Percentiles rank a stretch among this genome's conserved stretches.
Conservation (phyloP, 2,113 vertebrate species). For the Crypturellus undulatus region DNA sequence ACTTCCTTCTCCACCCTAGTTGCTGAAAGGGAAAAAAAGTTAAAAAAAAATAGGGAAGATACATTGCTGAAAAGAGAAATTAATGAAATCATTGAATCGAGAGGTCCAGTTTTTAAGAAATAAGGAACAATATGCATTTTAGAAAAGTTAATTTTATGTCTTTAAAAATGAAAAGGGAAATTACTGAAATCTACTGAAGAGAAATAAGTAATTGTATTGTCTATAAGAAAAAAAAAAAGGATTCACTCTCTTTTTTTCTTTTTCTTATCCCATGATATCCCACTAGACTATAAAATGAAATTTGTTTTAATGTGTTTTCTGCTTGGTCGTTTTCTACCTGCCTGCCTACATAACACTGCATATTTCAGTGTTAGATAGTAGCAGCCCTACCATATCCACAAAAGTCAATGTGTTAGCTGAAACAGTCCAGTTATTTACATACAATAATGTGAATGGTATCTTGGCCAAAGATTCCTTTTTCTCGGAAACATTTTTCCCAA, state of each 20-base stretch:
- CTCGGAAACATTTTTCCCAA: neutral
- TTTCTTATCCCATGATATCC: neutral
- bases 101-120: neutral
- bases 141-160: neutral
- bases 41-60: neutral
- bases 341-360: neutral
- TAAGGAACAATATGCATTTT: neutral
- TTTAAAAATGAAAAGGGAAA: neutral
- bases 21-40: neutral
- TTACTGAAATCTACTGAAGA: neutral
- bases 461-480: neutral
- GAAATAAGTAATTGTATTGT: neutral
- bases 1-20: neutral
- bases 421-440: constrained; percentile 7
- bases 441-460: neutral
- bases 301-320: neutral
- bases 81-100: neutral
- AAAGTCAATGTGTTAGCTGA: neutral
- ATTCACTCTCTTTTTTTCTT: neutral
- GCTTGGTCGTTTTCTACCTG: neutral
- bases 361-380: neutral
- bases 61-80: neutral
- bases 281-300: neutral
- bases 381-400: neutral
- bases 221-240: neutral